Base-by-base conservation (phyloP, 2,113 vertebrate species). In the Porphyrio hochstetteri region DNA sequence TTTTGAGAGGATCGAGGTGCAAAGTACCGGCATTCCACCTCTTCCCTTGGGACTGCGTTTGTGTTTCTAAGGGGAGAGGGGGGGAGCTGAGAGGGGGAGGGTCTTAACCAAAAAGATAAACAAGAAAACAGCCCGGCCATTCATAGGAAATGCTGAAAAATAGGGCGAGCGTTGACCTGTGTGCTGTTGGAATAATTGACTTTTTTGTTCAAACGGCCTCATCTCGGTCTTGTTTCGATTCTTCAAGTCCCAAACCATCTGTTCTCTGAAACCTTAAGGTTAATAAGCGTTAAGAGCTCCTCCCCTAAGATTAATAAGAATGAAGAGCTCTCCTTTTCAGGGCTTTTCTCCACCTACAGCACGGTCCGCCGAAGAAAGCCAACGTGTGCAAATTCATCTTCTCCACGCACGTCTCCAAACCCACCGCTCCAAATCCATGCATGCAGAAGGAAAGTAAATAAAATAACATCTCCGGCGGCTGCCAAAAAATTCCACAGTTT, bases 401-500 rank as follows among this genome's bases (percentile, higher is more conserved):
- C 89, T 93, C 86, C 63, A 38, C 9, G 21, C 71, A 64, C 29
- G 33, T 82, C 86, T 76, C 92, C 61, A 53, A 74, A 42, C 60
- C 59, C 70, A 59, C 63, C 28, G 8, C 84, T 88, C 74, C 71
- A 77, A 61, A 87, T 44, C 96, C 78, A 42, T 13, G 86, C 74
- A 77, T 35, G 77, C 84, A 92, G 82, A n/a, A 76, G 72, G 76
- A 76, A 83, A 86, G 82, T 80, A 89, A 94, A 94, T 83, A 91
- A 86, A 93, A 93, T 90, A 90, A 95, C 90, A 92, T 75, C 64
- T 89, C 95, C 1, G 1, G 56, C 2, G 3, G 48, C 83, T 89
- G 91, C 94, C 82, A 91, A 44, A 79, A 92, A 93, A 95, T 82
- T 94, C 96, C 83, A 42, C 70, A 38, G 70, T 81, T 87, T 64